Base-by-base conservation (phyloP, 2,797 vertebrate genomes). In the Thripadectes ignobilis region DNA sequence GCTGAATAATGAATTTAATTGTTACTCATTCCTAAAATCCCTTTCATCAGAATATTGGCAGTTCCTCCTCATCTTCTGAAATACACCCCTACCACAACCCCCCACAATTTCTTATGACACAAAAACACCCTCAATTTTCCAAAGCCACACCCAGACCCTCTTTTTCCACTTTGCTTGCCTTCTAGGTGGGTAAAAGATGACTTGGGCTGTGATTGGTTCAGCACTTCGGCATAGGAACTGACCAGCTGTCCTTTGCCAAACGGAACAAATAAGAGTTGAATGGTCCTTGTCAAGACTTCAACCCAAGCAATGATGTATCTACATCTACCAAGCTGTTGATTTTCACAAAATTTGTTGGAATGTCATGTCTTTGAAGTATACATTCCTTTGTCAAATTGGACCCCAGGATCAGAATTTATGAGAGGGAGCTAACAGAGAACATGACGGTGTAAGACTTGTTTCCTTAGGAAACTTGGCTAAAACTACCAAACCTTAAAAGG, bases 401-500 rank as follows among this genome's bases (percentile, higher is more conserved):
- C 76, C 17, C 36, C 29, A 55, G n/a, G 58, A 92, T 86, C 54
- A 77, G 82, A 91, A 88, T 38, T 58, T 86, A 68, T 48, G 84
- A 93, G 62, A 22, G 78, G 17, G 46, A 88, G 22, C 14, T 92
- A 65, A 74, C 45, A 75, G 63, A 72, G 20, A 80, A 30, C 30
- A 29, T 51, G 36, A 75, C 24, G 34, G 46, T 1, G 0, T 77
- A 52, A 93, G 46, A 23, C 36, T 73, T 65, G 41, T 71, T 89
- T 92, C 43, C 45, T 85, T 65, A 92, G 46, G 68, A 85, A 94
- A 63, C 41, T 10, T 77, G 54, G 41, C 34, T 88, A 74, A 95
- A 95, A 93, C 85, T 80, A 85, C 7, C 54, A 74, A 75, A 75
- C 38, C 45, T 94, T 95, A 92, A 95, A 94, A 95, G 61, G 34